Evolutionary conservation across 1,140 invertebrate genomes (phyloP).

Genomic region (Cotesia chilonis): DNA sequence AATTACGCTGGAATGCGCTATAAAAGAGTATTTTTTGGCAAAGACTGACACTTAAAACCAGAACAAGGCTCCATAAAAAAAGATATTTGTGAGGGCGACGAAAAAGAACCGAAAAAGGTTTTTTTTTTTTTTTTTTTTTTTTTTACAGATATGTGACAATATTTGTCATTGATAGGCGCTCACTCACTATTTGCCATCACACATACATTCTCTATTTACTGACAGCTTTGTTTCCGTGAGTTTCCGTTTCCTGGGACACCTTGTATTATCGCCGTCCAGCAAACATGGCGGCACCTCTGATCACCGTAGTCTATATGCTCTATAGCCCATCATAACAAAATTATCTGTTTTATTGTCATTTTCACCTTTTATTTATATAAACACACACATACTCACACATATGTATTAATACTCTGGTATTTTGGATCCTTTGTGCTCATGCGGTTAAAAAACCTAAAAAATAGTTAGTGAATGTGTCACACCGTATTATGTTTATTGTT

Average conservation of each 20-base stretch:
- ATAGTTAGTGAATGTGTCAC: slow-evolving; percentile 27
- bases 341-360: too few relatives aligned
- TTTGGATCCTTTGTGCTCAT: neutral
- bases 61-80: neutral
- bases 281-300: slow-evolving; percentile 43
- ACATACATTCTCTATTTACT: slow-evolving; percentile 56
- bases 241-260: slow-evolving; percentile 62
- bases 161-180: slow-evolving; percentile 50
- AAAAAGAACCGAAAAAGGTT: slow-evolving; percentile 3
- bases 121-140: too few relatives aligned
- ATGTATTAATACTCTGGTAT: neutral
- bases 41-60: too few relatives aligned
- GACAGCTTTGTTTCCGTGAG: slow-evolving; percentile 62
- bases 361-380: slow-evolving; percentile 8
- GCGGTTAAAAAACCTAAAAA: neutral
- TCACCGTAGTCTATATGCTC: slow-evolving; percentile 25
- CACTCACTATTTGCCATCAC: slow-evolving; percentile 54
- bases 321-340: slow-evolving; percentile 2
- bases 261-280: slow-evolving; percentile 27
- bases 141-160: slow-evolving; percentile 48
- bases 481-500: neutral
- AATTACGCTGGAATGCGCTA: too few relatives aligned
- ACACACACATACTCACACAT: neutral
- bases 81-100: neutral
- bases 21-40: too few relatives aligned